These are phyloP conservation scores for Sebastes nivosus DNA, from an alignment of 2,797 vertebrate species.

Conservation along the genomic window DNA sequence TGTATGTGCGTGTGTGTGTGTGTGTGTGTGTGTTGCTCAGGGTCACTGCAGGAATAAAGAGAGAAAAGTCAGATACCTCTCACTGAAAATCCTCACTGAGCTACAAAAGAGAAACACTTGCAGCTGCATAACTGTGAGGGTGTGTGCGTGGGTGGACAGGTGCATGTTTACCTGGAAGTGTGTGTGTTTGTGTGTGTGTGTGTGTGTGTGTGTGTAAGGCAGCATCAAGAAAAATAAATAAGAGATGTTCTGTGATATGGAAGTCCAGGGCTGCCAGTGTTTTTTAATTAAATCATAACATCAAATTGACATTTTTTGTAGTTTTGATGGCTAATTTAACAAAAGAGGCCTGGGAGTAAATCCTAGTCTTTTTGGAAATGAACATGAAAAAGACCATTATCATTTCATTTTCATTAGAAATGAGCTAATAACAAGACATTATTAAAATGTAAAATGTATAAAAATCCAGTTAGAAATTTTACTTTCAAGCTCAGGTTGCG, in stretches of 20 bases:
- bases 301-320: background rate
- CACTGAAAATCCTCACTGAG: slow-evolving; percentile 25
- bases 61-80: slow-evolving; percentile 40
- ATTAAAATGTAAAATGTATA: background rate
- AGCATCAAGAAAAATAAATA: background rate
- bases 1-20: background rate
- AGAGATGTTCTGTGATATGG: background rate
- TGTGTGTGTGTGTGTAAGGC: background rate
- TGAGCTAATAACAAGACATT: background rate
- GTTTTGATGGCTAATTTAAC: background rate
- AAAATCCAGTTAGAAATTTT: background rate
- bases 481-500: background rate
- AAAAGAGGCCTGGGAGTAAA: background rate
- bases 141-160: background rate
- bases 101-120: background rate
- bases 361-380: background rate
- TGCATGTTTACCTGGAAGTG: background rate
- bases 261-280: background rate
- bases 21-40: slow-evolving; percentile 4
- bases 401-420: background rate
- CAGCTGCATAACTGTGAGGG: background rate
- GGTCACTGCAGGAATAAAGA: slow-evolving; percentile 47
- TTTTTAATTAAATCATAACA: background rate
- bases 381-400: background rate
- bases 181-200: background rate